Conservation (phyloP, 2,888 invertebrate genomes). For the Pilophorus perplexus region DNA sequence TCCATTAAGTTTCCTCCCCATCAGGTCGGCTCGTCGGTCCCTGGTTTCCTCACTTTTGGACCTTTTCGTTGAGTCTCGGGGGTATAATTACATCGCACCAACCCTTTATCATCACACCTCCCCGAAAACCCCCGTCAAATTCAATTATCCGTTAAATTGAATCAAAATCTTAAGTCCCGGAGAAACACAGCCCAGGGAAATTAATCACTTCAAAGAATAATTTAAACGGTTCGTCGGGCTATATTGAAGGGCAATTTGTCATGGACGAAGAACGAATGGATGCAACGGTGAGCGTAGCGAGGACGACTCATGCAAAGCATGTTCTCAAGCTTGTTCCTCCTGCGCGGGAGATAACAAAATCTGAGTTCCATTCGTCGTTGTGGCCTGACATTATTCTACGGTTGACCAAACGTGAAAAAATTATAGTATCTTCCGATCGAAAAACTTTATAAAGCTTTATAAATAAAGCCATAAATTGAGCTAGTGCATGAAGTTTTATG, state of each 20-base stretch:
- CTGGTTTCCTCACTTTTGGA: slow-evolving; percentile 9
- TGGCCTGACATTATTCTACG: no score
- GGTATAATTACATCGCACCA: slow-evolving; percentile 33
- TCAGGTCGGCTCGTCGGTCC: background rate
- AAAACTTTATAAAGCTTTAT: no score
- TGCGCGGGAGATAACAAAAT: no score
- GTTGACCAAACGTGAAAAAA: no score
- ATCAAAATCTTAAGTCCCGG: slow-evolving; percentile 39
- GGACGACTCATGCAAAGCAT: no score
- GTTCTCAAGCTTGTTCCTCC: no score
- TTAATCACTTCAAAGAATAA: slow-evolving; percentile 41
- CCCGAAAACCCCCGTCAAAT: slow-evolving; percentile 21
- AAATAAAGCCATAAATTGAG: no score
- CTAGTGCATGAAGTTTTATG: no score
- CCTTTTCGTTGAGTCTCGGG: background rate
- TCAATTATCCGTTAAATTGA: slow-evolving; percentile 42
- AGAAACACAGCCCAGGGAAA: slow-evolving; percentile 16
- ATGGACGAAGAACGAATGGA: no score
- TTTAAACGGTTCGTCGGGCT: slow-evolving; percentile 29
- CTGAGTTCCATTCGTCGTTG: no score
- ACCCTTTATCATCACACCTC: slow-evolving; percentile 37
- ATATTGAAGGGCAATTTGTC: slow-evolving; percentile 33
- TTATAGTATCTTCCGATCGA: no score
- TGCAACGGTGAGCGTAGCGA: no score
- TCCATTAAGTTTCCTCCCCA: slow-evolving; percentile 23